phyloP scores from a whole-genome alignment of 92 coral and sea anemone genomes.

The Palythoa grandis region DNA sequence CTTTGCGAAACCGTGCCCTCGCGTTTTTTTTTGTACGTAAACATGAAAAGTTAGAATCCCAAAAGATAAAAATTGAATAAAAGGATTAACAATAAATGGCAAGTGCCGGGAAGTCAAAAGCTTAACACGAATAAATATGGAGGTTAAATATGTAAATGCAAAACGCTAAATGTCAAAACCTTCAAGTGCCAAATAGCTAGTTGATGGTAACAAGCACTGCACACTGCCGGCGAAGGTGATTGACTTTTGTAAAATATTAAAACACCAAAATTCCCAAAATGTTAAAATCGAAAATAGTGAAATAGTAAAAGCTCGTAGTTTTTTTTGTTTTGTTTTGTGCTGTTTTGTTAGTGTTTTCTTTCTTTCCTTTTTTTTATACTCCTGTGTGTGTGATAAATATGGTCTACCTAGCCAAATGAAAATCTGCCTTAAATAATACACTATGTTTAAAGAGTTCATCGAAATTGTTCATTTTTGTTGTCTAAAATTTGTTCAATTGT shows the following conservation, averaged over 20 bases:
- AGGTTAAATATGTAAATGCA: neutral
- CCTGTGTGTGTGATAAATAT: neutral
- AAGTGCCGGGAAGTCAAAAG: neutral
- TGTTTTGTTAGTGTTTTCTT: too few species aligned
- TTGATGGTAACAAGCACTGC: neutral
- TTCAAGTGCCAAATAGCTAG: neutral
- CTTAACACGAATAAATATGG: neutral
- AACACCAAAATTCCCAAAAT: neutral
- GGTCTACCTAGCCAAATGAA: neutral
- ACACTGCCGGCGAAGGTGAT: neutral
- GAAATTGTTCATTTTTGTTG: neutral
- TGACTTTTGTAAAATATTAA: neutral
- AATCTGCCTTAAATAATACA: neutral
- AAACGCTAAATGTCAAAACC: neutral
- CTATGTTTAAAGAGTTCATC: neutral
- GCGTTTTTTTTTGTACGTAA: neutral
- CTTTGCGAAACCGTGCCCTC: constrained; percentile 20
- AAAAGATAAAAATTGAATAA: too few species aligned
- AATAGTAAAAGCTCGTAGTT: neutral
- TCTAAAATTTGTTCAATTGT: neutral
- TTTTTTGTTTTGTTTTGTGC: neutral
- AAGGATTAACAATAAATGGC: neutral
- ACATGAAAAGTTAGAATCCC: too few species aligned
- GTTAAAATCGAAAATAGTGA: neutral
- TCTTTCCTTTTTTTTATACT: neutral